A percentile compares a stretch with the other conserved stretches of the same genome.
Conservation (phyloP, 2,888 invertebrate genomes). For the Biston stratarius region DNA sequence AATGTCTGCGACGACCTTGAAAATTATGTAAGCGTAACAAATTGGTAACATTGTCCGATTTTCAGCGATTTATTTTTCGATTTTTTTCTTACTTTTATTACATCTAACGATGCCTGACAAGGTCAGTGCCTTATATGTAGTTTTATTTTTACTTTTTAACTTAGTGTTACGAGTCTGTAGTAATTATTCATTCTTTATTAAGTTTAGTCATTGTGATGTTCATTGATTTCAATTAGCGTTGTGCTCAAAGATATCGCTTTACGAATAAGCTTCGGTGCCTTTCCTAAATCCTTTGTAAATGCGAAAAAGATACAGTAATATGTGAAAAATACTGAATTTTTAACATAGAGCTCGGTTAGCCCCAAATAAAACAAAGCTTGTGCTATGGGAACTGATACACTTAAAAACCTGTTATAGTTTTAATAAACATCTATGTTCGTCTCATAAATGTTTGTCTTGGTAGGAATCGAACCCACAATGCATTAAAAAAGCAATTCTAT, state of each 20-base stretch:
- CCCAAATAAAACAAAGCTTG: background rate
- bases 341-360: too few species aligned
- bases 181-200: background rate
- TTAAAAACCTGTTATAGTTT: too few species aligned
- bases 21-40: slow-evolving; percentile 18
- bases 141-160: background rate
- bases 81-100: slow-evolving; percentile 28
- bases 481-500: too few species aligned
- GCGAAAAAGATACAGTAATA: too few species aligned
- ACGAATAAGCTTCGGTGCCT: background rate
- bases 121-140: slow-evolving; percentile 33
- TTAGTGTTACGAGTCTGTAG: background rate
- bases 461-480: too few species aligned
- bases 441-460: too few species aligned
- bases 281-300: background rate
- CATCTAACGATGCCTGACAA: slow-evolving; percentile 20
- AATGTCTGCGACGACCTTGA: slow-evolving; percentile 24
- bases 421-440: too few species aligned
- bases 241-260: background rate
- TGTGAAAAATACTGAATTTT: too few species aligned
- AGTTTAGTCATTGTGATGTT: background rate
- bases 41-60: slow-evolving; percentile 14
- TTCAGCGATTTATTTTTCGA: slow-evolving; percentile 18
- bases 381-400: too few species aligned
- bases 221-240: background rate